Conservation (phyloP, 2,797 vertebrate species). For the Pipistrellus nathusii region DNA sequence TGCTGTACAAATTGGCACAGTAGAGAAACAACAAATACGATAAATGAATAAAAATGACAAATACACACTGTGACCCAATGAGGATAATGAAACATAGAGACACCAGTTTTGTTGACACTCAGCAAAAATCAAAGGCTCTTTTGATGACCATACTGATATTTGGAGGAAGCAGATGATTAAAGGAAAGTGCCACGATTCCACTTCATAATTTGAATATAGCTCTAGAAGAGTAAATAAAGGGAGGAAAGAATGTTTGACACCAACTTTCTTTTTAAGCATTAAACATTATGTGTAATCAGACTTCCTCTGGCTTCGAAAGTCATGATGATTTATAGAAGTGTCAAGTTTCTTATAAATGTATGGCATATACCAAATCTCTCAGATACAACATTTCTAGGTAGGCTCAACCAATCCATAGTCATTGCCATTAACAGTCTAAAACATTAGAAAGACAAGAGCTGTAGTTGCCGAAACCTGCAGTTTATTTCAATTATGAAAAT, state of each 20-base stretch:
- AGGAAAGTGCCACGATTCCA: not conserved
- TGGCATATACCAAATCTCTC: slow-evolving; percentile 44
- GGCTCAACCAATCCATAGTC: slow-evolving; percentile 16
- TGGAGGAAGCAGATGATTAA: slow-evolving; percentile 46
- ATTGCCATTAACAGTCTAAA: slow-evolving; percentile 5
- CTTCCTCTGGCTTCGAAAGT: slow-evolving; percentile 48
- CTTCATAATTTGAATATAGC: slow-evolving; percentile 40
- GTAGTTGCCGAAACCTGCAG: not conserved
- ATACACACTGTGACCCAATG: slow-evolving; percentile 35
- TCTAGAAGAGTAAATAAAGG: slow-evolving; percentile 22
- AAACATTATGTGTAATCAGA: slow-evolving; percentile 18
- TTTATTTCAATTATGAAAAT: slow-evolving; percentile 61
- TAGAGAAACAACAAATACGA: slow-evolving; percentile 50
- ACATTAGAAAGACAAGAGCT: slow-evolving; percentile 60
- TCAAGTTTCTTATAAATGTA: slow-evolving; percentile 28
- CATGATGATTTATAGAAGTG: slow-evolving; percentile 33
- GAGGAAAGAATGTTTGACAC: slow-evolving; percentile 38
- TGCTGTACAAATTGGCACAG: slow-evolving; percentile 37
- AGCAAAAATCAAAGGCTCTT: slow-evolving; percentile 42
- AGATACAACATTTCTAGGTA: not conserved
- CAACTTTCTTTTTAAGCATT: slow-evolving; percentile 36
- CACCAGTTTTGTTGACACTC: not conserved
- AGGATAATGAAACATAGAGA: slow-evolving; percentile 32
- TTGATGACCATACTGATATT: slow-evolving; percentile 35
- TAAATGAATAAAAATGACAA: slow-evolving; percentile 61